A percentile compares a stretch with the other conserved stretches of the same genome.
These are phyloP conservation scores for Macrophya alboannulata DNA, from an alignment of 2,888 invertebrate species.

Conservation along the genomic window DNA sequence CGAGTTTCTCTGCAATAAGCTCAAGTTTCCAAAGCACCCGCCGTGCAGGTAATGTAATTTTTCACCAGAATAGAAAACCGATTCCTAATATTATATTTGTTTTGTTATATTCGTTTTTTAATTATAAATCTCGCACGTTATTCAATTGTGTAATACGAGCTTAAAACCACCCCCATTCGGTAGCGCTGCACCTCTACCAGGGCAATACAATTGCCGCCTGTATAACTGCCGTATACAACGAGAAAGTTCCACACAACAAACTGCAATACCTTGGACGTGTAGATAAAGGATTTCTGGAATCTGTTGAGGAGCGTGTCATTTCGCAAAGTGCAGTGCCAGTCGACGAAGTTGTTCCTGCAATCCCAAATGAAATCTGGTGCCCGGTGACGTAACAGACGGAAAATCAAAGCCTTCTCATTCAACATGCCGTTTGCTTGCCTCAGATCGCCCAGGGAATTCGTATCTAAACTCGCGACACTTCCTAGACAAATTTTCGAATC, in stretches of 20 bases:
- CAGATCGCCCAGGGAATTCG: conserved; percentile 71
- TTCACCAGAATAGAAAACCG: not conserved
- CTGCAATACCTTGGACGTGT: conserved; percentile 73
- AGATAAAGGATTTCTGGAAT: conserved; percentile 72
- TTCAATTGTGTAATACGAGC: not conserved
- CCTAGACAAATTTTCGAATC: conserved; percentile 62
- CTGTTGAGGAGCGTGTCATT: conserved; percentile 71
- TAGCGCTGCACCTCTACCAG: not conserved
- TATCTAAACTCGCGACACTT: conserved; percentile 68
- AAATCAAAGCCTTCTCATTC: conserved; percentile 73
- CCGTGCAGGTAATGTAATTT: not conserved
- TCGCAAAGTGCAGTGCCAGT: conserved; percentile 72
- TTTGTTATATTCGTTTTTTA: not conserved
- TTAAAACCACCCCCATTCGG: not conserved
- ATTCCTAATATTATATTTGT: not conserved
- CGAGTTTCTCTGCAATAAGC: conserved; percentile 22
- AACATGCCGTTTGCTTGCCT: conserved; percentile 68
- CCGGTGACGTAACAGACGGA: conserved; percentile 68
- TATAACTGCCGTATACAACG: not conserved
- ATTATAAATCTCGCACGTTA: not conserved
- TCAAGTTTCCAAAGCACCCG: not conserved
- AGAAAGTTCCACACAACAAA: not conserved
- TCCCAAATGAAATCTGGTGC: conserved; percentile 75
- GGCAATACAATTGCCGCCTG: not conserved
- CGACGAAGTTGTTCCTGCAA: conserved; percentile 74